Percentiles rank a stretch among this genome's conserved stretches.
These are phyloP conservation scores for Meloidogyne chitwoodi DNA, from an alignment of 1,140 invertebrate species.

Conservation along the genomic window DNA sequence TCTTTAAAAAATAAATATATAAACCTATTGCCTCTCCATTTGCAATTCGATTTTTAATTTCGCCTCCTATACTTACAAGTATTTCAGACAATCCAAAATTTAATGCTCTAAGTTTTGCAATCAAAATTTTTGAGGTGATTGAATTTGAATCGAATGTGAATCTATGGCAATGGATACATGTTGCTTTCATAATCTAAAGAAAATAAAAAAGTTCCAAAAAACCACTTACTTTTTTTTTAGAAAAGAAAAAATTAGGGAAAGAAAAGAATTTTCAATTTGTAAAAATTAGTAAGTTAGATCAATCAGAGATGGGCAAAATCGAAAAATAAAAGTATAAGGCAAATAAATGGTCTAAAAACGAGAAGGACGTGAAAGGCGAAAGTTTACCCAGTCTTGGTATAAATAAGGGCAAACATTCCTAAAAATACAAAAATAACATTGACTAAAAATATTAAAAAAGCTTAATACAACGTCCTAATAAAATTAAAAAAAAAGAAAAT, in stretches of 20 bases:
- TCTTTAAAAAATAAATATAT: slow-evolving; percentile 6
- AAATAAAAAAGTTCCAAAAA: slow-evolving; percentile 21
- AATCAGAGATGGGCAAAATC: too few species aligned
- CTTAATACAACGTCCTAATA: neutral
- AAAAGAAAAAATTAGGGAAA: too few species aligned
- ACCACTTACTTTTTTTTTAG: too few species aligned
- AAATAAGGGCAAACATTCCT: too few species aligned
- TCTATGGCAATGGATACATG: slow-evolving; percentile 64
- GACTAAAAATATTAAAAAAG: too few species aligned
- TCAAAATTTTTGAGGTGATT: slow-evolving; percentile 63
- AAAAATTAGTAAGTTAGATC: neutral
- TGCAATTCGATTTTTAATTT: slow-evolving; percentile 7
- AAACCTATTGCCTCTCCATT: slow-evolving; percentile 2
- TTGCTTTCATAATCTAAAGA: slow-evolving; percentile 67
- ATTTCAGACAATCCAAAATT: slow-evolving; percentile 71
- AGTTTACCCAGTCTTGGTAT: too few species aligned
- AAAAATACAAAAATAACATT: too few species aligned
- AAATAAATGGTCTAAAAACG: too few species aligned
- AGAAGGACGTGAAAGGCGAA: too few species aligned
- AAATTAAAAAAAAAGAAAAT: neutral
- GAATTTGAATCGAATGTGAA: slow-evolving; percentile 52
- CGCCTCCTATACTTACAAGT: slow-evolving; percentile 13
- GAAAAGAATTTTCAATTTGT: neutral
- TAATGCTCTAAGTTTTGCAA: slow-evolving; percentile 73
- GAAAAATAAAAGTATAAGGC: too few species aligned